phyloP scores from a whole-genome alignment of 2,888 invertebrate species.

The Himalopsyche kuldschensis region DNA sequence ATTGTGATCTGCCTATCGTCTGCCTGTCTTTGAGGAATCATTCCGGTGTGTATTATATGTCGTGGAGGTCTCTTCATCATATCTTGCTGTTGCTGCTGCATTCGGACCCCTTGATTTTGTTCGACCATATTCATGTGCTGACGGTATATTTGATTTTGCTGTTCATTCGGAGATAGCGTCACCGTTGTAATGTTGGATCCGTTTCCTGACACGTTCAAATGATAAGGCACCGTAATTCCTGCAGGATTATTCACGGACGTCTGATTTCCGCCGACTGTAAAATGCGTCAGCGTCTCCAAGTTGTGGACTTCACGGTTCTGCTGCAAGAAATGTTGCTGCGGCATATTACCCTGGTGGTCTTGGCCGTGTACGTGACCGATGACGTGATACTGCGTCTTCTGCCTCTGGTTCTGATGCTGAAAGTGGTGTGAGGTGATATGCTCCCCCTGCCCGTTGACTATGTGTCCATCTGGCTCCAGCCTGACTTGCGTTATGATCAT shows the following conservation, averaged over 20 bases:
- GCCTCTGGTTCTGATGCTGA: slow-evolving; percentile 4
- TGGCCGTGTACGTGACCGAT: slow-evolving; percentile 33
- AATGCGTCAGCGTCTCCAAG: slow-evolving; percentile 6
- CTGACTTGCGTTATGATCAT: slow-evolving; percentile 37
- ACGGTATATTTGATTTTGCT: slow-evolving; percentile 14
- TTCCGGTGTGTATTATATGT: slow-evolving; percentile 15
- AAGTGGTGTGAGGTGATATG: slow-evolving; percentile 24
- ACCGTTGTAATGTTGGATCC: slow-evolving; percentile 12
- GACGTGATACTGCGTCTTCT: slow-evolving; percentile 30
- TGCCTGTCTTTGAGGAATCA: slow-evolving; percentile 4
- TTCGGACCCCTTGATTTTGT: slow-evolving; percentile 4
- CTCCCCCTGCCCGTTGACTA: slow-evolving; percentile 6
- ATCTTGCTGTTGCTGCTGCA: background rate
- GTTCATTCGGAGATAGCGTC: slow-evolving; percentile 6
- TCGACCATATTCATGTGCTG: background rate
- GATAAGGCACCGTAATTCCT: slow-evolving; percentile 31
- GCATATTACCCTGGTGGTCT: background rate
- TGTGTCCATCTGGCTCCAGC: slow-evolving; percentile 26
- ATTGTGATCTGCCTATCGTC: background rate
- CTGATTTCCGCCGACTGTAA: slow-evolving; percentile 8
- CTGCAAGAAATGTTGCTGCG: slow-evolving; percentile 22
- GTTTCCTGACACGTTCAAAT: slow-evolving; percentile 11
- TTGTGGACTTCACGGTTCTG: slow-evolving; percentile 17
- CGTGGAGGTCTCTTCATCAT: slow-evolving; percentile 19
- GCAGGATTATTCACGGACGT: slow-evolving; percentile 6